A percentile compares a stretch with the other conserved stretches of the same genome.
phyloP scores from a whole-genome alignment of 2,113 vertebrate species.

The Clarias macrocephalus region DNA sequence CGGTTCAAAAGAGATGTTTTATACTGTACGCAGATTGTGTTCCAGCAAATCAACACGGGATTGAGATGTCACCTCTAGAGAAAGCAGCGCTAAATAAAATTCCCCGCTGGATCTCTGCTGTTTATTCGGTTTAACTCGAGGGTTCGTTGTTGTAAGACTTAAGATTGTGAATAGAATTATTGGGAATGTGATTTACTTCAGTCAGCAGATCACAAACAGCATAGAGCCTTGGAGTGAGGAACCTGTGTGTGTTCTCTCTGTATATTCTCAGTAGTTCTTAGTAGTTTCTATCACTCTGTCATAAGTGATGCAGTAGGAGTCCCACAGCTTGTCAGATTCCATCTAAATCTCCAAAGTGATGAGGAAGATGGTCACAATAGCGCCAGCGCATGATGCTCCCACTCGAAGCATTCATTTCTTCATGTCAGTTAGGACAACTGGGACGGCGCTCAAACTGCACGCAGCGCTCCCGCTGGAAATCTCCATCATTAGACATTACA shows the following conservation, averaged over 20 bases:
- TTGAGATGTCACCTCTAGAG: constrained; percentile 27
- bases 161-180: background rate
- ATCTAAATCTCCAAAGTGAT: background rate
- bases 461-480: constrained; percentile 24
- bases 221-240: background rate
- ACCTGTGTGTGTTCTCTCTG: constrained; percentile 1
- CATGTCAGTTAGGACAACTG: background rate
- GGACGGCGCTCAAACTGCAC: constrained; percentile 17
- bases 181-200: constrained; percentile 5
- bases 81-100: background rate
- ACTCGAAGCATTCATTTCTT: constrained; percentile 6
- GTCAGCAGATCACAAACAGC: constrained; percentile 25
- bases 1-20: constrained; percentile 12
- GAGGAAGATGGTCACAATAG: background rate
- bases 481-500: constrained; percentile 40
- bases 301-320: constrained; percentile 8
- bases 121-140: constrained; percentile 33
- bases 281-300: background rate
- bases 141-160: constrained; percentile 5
- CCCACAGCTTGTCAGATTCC: constrained; percentile 3
- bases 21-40: constrained; percentile 17
- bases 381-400: background rate
- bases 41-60: background rate
- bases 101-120: background rate
- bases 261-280: constrained; percentile 7